Conservation (phyloP, 2,797 vertebrate genomes). For the Melanotaenia boesemani region DNA sequence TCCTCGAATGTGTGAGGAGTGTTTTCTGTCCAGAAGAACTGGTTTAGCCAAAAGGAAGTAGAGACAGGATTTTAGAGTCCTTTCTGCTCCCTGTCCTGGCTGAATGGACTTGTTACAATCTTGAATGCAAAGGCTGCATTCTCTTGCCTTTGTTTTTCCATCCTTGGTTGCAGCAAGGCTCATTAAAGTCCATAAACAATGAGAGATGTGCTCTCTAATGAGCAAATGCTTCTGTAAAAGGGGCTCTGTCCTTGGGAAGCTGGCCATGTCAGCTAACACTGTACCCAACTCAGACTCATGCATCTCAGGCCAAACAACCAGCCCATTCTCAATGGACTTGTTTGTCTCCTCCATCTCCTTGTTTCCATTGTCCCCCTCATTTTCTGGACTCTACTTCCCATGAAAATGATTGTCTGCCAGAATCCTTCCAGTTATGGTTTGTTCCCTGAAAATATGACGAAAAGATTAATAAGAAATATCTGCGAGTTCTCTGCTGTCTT, state of each 20-base stretch:
- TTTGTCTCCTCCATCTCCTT: slow-evolving; percentile 51
- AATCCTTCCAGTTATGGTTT: background rate
- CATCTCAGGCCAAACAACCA: slow-evolving; percentile 69
- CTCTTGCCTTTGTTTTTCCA: slow-evolving; percentile 70
- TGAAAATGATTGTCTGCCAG: slow-evolving; percentile 40
- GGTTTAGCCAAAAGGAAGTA: slow-evolving; percentile 14
- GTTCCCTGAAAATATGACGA: slow-evolving; percentile 40
- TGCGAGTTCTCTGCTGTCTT: slow-evolving; percentile 13
- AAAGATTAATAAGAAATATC: slow-evolving; percentile 70
- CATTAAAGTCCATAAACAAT: slow-evolving; percentile 85
- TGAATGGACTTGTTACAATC: slow-evolving; percentile 57
- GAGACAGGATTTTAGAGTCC: slow-evolving; percentile 15
- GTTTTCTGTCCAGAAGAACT: slow-evolving; percentile 30
- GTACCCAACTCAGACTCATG: slow-evolving; percentile 55
- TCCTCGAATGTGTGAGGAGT: slow-evolving; percentile 52
- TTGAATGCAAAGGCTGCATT: slow-evolving; percentile 57
- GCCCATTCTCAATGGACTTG: slow-evolving; percentile 63
- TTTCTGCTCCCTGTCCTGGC: slow-evolving; percentile 20
- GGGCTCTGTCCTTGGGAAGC: slow-evolving; percentile 78
- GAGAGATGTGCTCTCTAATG: slow-evolving; percentile 79
- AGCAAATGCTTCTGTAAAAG: slow-evolving; percentile 71
- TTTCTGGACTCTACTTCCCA: slow-evolving; percentile 67
- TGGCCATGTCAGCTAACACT: slow-evolving; percentile 67
- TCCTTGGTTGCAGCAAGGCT: slow-evolving; percentile 68
- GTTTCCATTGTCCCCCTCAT: slow-evolving; percentile 57